Conservation (phyloP, 2,797 vertebrate genomes). For the Danionella dracula region DNA sequence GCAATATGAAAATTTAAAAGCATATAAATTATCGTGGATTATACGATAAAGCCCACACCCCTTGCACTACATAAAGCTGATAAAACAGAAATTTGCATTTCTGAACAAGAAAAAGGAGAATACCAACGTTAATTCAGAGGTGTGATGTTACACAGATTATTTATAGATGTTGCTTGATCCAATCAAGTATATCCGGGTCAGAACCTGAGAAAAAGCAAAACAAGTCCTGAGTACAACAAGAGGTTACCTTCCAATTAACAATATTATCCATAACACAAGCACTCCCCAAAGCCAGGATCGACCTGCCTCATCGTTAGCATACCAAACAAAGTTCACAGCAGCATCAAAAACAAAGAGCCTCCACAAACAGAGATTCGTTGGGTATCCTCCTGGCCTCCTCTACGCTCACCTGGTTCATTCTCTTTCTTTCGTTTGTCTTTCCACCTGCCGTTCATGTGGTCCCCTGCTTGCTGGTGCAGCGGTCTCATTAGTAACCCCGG, state of each 20-base stretch:
- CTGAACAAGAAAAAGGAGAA: too few relatives aligned
- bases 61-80: too few relatives aligned
- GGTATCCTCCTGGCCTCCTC: neutral
- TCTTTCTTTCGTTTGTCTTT: constrained; percentile 25
- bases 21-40: too few relatives aligned
- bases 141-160: too few relatives aligned
- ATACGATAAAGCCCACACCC: too few relatives aligned
- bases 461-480: neutral
- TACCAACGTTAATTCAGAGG: too few relatives aligned
- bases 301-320: neutral
- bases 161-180: too few relatives aligned
- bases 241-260: neutral
- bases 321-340: neutral
- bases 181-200: too few relatives aligned
- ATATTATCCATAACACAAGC: neutral
- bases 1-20: too few relatives aligned
- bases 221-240: too few relatives aligned
- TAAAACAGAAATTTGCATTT: too few relatives aligned
- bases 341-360: constrained; percentile 1
- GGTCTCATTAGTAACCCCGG: constrained; percentile 30
- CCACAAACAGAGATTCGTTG: neutral
- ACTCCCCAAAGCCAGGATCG: neutral
- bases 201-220: too few relatives aligned
- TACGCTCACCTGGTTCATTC: neutral
- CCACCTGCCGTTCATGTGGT: constrained; percentile 3